Evolutionary conservation across 2,797 vertebrate genomes (phyloP), one percentile per base, ranked within the genome.

Genomic region (Microhierax caerulescens): DNA sequence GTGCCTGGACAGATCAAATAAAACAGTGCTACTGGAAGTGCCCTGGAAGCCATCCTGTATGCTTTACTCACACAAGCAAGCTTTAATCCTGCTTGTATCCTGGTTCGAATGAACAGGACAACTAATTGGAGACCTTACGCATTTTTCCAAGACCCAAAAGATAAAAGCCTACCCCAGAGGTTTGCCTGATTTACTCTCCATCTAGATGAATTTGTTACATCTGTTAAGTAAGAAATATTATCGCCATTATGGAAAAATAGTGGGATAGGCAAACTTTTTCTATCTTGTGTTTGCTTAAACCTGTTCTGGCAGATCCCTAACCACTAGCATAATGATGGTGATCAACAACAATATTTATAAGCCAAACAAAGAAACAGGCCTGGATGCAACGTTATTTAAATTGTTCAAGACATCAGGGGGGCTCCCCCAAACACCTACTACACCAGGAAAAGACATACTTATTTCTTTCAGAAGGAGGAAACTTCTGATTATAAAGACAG

Each of bases 131-230:
- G 88, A 90, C 83, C 39, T 27, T 81, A 78, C 72, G 88, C 43
- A 2, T 67, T 9, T n/a, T 96, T 90, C 76, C 90, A 96, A 76
- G 90, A 50, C 91, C 96, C 81, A 5, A 68, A 69, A 95, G 95
- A 95, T 50, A 75, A 72, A 60, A 32, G 60, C 36, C 25, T 59
- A 4, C n/a, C 64, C 85, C 10, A 45, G 73, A 73, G 91, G 53
- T 36, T 51, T 92, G 48, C 45, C 32, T 39, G 41, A 93, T 48
- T 25, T 65, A 13, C 64, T 79, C 94, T 32, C 84, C 90, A 92
- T n/a, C 85, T 47, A 74, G 84, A 72, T 21, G 17, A 43, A 51
- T 37, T 63, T 53, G 27, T 56, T 78, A 28, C 7, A 24, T 57
- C 18, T 75, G 86, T 50, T 96, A 85, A 96, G 93, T 43, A 90